Base-by-base conservation (phyloP, 1,140 invertebrate genomes). In the Drosophila lacteicornis region DNA sequence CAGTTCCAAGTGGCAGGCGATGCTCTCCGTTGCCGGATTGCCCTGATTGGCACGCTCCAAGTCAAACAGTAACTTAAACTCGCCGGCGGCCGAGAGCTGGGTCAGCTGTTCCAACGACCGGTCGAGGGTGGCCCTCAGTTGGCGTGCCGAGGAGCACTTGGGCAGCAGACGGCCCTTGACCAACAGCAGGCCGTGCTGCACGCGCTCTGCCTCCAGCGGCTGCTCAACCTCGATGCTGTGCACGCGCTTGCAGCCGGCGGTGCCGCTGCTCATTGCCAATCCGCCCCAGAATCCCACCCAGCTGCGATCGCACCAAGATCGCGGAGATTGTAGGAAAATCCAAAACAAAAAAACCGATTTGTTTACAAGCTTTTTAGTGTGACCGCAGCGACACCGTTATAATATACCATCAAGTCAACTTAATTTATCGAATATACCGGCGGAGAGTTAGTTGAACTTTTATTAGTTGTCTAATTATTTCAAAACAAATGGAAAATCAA, bases 61-160 rank as follows among this genome's bases (percentile, higher is more conserved):
- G 45, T 92, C 86, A 15, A 82, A 83, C 3, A 92, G 75, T 15
- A 92, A 30, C 58, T 92, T 92, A 22, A 92, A 92, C 47, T 85
- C 87, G 8, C 91, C 77, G 15, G 36, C 50, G 6, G 65, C 22
- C 15, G 83, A 88, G 0, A 92, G 57, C 25, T 85, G 79, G 3
- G 90, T 90, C 2, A 77, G 47, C 50, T 76, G 81, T 17, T 85
- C 73, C 11, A 49, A 27, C 4, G 70, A 38, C 9, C 33, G 42
- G 33, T 61, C 42, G 17, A 84, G 83, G 17, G 68, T 82, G 22
- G 86, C 85, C 53, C 57, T 74, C 7, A 90, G 49, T 38, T 90
- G 81, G 3, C 75, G 68, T 47, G 68, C 68, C 9, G 65, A 70
- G 17, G 67, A 43, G 11, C 86, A 90, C 65, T 50, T 75, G 17